Percentiles rank a stretch among this genome's conserved stretches.
phyloP scores from a whole-genome alignment of 2,888 invertebrate genomes.

The Caenorhabditis becei region DNA sequence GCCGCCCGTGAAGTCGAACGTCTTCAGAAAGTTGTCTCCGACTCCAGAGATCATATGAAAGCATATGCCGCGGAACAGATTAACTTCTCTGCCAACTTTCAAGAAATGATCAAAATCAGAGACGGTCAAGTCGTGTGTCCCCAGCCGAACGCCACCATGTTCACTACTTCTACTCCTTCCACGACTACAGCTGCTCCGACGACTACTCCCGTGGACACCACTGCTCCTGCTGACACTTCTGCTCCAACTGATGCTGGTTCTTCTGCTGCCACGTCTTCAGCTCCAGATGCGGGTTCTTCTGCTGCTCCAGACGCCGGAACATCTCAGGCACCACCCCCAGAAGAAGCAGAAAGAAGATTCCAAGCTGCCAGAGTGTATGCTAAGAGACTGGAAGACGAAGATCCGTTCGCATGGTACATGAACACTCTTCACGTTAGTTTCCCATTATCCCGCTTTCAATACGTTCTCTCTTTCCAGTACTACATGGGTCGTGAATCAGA shows the following conservation, averaged over 20 bases:
- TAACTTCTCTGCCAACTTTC: slow-evolving; percentile 21
- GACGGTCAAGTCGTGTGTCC: slow-evolving; percentile 63
- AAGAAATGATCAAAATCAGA: slow-evolving; percentile 41
- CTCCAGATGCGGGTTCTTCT: not conserved
- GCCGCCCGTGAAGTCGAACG: slow-evolving; percentile 44
- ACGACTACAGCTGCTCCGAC: slow-evolving; percentile 18
- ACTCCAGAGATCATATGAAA: slow-evolving; percentile 15
- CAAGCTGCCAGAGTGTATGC: slow-evolving; percentile 26
- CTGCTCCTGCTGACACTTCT: not conserved
- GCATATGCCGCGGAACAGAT: not conserved
- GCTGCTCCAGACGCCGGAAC: slow-evolving; percentile 3
- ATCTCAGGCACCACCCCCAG: too few species aligned
- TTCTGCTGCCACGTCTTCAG: not conserved
- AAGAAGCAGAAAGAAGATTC: slow-evolving; percentile 3
- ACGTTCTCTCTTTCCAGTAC: slow-evolving; percentile 42
- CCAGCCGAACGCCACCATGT: slow-evolving; percentile 63
- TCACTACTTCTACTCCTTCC: slow-evolving; percentile 39
- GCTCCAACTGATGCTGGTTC: slow-evolving; percentile 5
- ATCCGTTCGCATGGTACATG: slow-evolving; percentile 57
- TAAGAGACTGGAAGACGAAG: slow-evolving; percentile 27
- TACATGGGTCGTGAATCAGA: slow-evolving; percentile 54
- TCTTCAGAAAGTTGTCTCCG: slow-evolving; percentile 14
- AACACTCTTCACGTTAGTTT: slow-evolving; percentile 54
- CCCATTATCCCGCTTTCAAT: not conserved
- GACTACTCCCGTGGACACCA: slow-evolving; percentile 11